Conservation (phyloP, 2,888 invertebrate species). For the Pyrrhopygopsis socrates region DNA sequence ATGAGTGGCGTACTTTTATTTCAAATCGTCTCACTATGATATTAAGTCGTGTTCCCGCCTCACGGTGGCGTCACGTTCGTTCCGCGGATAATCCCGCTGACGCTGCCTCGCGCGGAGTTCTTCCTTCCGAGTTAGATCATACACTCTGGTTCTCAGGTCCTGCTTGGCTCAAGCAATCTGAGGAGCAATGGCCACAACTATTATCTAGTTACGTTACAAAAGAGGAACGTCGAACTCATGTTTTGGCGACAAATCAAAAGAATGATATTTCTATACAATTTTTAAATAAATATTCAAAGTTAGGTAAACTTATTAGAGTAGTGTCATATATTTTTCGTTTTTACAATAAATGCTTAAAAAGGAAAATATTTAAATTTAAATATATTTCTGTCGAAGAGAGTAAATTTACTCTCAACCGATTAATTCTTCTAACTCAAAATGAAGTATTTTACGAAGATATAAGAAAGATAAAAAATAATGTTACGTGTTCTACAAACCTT, state of each 20-base stretch:
- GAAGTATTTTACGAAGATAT: neutral
- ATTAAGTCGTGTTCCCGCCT: neutral
- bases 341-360: neutral
- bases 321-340: neutral
- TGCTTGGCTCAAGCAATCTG: neutral
- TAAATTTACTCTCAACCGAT: neutral
- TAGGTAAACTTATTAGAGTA: neutral
- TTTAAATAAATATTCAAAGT: slow-evolving; percentile 4
- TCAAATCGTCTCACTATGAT: neutral
- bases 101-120: neutral
- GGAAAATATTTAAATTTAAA: too few relatives aligned
- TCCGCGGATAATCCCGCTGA: slow-evolving; percentile 17
- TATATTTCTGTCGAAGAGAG: too few relatives aligned
- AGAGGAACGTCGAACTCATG: neutral
- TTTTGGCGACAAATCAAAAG: neutral
- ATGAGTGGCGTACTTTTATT: slow-evolving; percentile 15
- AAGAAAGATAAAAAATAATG: neutral
- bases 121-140: neutral
- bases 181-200: neutral
- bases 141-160: neutral
- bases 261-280: neutral
- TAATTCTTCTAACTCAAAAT: neutral
- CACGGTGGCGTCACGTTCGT: neutral
- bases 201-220: neutral
- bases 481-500: too few relatives aligned